These are phyloP conservation scores for Aromia moschata DNA, from an alignment of 2,888 invertebrate genomes.

Conservation along the genomic window DNA sequence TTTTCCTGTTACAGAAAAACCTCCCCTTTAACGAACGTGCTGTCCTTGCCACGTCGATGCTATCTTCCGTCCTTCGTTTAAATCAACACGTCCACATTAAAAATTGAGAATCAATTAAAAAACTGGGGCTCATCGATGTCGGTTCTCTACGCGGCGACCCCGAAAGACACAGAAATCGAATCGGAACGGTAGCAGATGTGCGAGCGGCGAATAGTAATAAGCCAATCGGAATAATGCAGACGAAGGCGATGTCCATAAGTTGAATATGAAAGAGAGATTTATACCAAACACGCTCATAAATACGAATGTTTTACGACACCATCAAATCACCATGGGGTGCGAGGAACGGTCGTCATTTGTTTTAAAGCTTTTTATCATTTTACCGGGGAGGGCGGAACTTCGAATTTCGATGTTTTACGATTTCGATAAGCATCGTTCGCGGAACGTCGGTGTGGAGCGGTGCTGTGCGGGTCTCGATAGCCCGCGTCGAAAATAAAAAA, in stretches of 20 bases:
- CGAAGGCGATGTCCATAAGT: constrained; percentile 40
- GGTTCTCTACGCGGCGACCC: constrained; percentile 20
- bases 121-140: no score
- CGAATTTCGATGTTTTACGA: constrained; percentile 16
- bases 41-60: no score
- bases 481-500: not conserved
- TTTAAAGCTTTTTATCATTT: constrained; percentile 23
- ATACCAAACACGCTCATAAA: constrained; percentile 31
- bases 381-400: constrained; percentile 12
- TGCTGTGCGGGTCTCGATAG: no score
- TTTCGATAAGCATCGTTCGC: constrained; percentile 16
- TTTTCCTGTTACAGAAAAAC: no score
- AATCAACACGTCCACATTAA: no score
- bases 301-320: constrained; percentile 26
- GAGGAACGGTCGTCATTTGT: constrained; percentile 19
- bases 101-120: no score
- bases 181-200: constrained; percentile 36
- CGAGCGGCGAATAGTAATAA: constrained; percentile 41
- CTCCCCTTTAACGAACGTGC: no score
- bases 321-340: constrained; percentile 26
- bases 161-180: constrained; percentile 23
- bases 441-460: constrained; percentile 3
- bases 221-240: constrained; percentile 43
- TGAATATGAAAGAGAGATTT: constrained; percentile 43
- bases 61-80: no score